These are phyloP conservation scores for Scaptomyza flava DNA, from an alignment of 2,888 invertebrate species.

Conservation along the genomic window DNA sequence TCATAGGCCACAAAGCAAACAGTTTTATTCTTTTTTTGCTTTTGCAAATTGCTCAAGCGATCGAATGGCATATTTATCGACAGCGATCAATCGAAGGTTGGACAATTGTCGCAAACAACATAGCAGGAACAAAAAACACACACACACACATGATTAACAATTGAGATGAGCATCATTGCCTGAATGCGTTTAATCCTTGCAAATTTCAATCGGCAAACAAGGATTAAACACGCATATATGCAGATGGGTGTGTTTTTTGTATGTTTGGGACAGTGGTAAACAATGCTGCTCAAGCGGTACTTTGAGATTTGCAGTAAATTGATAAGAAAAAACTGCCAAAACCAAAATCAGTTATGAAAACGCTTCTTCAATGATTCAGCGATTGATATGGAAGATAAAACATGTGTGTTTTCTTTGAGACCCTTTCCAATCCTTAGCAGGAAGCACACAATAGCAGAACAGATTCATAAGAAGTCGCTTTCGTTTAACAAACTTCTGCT, in stretches of 20 bases:
- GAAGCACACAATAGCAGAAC: constrained; percentile 25
- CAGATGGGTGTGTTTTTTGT: constrained; percentile 20
- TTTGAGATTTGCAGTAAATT: constrained; percentile 63
- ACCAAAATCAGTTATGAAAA: constrained; percentile 70
- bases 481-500: constrained; percentile 8
- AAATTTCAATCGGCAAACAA: constrained; percentile 56
- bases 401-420: constrained; percentile 24
- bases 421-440: constrained; percentile 24
- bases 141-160: constrained; percentile 37
- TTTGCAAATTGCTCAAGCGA: constrained; percentile 60
- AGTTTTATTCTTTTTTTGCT: constrained; percentile 20
- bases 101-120: constrained; percentile 34
- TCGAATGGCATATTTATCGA: constrained; percentile 55
- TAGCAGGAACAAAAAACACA: constrained; percentile 33
- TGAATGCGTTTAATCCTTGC: constrained; percentile 77
- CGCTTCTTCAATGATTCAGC: constrained; percentile 35
- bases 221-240: constrained; percentile 37
- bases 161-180: constrained; percentile 70
- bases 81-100: constrained; percentile 50
- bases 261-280: constrained; percentile 22
- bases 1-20: constrained; percentile 77
- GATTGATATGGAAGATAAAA: constrained; percentile 61
- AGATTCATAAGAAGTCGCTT: background rate
- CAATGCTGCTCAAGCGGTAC: constrained; percentile 38
- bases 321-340: constrained; percentile 69